phyloP scores from a whole-genome alignment of 2,888 invertebrate species.

The Patella ulyssiponensis region DNA sequence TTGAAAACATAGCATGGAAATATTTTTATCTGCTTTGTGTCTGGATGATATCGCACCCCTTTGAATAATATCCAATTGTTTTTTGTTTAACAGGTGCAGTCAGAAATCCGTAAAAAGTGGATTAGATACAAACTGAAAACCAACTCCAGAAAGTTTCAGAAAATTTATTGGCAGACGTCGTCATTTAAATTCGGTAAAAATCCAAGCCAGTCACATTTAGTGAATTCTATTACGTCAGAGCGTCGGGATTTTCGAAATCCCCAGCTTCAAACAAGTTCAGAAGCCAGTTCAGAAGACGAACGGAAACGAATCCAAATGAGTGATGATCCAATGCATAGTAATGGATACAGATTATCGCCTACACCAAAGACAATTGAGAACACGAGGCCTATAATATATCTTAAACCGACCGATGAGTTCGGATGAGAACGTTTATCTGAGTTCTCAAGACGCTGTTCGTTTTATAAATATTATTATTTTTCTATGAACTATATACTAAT shows the following conservation, averaged over 20 bases:
- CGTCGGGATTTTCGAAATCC: background rate
- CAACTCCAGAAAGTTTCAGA: conserved; percentile 20
- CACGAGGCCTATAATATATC: background rate
- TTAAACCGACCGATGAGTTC: background rate
- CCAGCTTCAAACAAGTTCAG: background rate
- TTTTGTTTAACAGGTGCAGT: conserved; percentile 46
- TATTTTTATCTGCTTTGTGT: too few relatives aligned
- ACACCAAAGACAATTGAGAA: background rate
- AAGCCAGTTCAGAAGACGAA: background rate
- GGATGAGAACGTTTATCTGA: background rate
- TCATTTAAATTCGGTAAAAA: conserved; percentile 12
- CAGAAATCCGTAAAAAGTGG: conserved; percentile 56
- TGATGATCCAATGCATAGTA: background rate
- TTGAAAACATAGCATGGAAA: too few relatives aligned
- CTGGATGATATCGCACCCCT: too few relatives aligned
- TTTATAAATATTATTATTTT: too few relatives aligned
- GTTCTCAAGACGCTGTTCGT: too few relatives aligned
- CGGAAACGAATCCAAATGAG: background rate
- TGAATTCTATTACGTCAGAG: background rate
- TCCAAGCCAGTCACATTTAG: background rate
- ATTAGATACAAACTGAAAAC: conserved; percentile 30
- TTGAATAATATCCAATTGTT: too few relatives aligned
- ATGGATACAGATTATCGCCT: background rate
- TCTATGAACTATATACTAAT: too few relatives aligned
- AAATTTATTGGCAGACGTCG: conserved; percentile 18